Evolutionary conservation across 2,797 vertebrate species (phyloP), one percentile per base, ranked within the genome.

Genomic region (Tachyglossus aculeatus): DNA sequence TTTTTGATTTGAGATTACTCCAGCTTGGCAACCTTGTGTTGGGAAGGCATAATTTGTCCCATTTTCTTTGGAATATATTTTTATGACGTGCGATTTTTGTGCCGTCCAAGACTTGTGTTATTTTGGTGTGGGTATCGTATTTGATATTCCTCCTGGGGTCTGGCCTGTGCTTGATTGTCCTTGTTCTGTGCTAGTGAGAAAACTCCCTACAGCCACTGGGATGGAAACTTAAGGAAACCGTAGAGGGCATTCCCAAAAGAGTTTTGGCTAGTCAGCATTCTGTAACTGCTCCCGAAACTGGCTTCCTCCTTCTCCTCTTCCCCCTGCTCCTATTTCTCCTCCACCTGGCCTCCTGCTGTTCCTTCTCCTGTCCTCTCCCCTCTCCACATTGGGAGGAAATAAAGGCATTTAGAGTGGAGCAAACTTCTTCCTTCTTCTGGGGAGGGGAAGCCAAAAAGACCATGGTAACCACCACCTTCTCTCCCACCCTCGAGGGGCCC

Each of bases 171-270:
- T 64, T 79, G 77, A 85, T 79, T 85, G 77, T 91, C 83, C 75
- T 91, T 91, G n/a, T 81, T 57, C 73, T 57, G 0, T 83, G 80
- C 84, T 67, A 85, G 81, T 80, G 84, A 78, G 70, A 88, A 86
- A 88, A 74, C 80, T 88, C 82, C 72, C 74, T 74, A 75, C 84
- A 91, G 89, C 85, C 84, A 85, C 82, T 29, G 59, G 67, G 84
- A 91, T 90, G 88, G 82, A 90, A 91, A 90, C 81, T 70, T 83
- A n/a, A n/a, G 80, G 82, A 86, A 88, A 62, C 60, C 76, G 54
- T 74, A 83, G 81, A 85, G 82, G 85, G 82, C 18, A 27, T 45
- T 27, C 24, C 71, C 65, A 74, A 76, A 88, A 86, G 77, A 83
- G 81, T 80, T 85, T 78, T 86, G 83, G 88, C 78, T 86, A 72